phyloP scores from a whole-genome alignment of 2,113 vertebrate species.

The Arvicanthis niloticus region DNA sequence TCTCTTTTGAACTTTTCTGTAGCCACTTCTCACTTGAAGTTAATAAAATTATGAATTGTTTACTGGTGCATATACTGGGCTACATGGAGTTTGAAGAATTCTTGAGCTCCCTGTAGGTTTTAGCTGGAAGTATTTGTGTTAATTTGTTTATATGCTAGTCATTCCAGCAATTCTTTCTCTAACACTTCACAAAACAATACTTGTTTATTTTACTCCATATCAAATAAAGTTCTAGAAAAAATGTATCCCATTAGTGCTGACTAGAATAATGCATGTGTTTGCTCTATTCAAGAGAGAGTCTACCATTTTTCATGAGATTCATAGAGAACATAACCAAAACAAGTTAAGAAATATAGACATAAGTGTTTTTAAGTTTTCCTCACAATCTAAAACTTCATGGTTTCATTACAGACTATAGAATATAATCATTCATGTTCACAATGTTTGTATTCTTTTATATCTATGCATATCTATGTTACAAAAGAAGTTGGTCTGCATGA shows the following conservation, averaged over 20 bases:
- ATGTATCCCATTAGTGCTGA: not conserved
- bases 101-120: not conserved
- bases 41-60: not conserved
- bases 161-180: not conserved
- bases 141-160: not conserved
- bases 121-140: not conserved
- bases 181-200: not conserved
- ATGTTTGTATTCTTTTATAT: not conserved
- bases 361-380: not conserved
- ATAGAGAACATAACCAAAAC: not conserved
- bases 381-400: not conserved
- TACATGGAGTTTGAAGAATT: not conserved
- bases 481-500: not conserved
- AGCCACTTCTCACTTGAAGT: not conserved
- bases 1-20: not conserved
- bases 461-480: not conserved
- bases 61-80: not conserved
- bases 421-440: not conserved
- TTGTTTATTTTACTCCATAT: not conserved
- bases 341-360: not conserved
- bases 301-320: not conserved
- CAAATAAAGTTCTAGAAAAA: not conserved
- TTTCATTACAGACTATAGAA: not conserved
- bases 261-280: not conserved
- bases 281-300: not conserved